Evolutionary conservation across 2,888 invertebrate genomes (phyloP).

Genomic region (Epinotia ramella): DNA sequence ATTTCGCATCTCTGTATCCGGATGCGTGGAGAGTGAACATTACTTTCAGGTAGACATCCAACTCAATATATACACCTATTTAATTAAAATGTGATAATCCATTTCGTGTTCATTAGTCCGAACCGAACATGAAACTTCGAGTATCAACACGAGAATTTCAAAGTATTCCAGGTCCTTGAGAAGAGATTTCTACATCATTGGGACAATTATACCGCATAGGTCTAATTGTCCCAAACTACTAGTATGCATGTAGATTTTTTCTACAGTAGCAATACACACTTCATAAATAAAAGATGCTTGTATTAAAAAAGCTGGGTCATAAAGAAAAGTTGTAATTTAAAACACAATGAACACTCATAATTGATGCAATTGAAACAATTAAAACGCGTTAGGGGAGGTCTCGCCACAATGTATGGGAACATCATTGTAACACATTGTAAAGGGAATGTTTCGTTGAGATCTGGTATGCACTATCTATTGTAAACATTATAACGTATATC

Average conservation of each 20-base stretch:
- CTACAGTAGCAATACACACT: neutral
- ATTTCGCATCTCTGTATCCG: constrained; percentile 31
- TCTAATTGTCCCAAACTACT: neutral
- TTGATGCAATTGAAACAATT: constrained; percentile 23
- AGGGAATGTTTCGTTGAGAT: neutral
- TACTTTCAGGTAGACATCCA: constrained; percentile 17
- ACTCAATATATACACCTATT: constrained; percentile 3
- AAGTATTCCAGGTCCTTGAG: too few relatives aligned
- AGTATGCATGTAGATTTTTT: neutral
- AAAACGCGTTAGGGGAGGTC: constrained; percentile 11
- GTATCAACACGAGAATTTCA: too few relatives aligned
- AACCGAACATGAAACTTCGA: too few relatives aligned
- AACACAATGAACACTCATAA: constrained; percentile 14
- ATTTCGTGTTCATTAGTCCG: too few relatives aligned
- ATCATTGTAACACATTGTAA: neutral
- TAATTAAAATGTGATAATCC: neutral
- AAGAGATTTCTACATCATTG: too few relatives aligned
- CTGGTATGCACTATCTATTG: neutral
- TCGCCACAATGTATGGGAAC: constrained; percentile 6
- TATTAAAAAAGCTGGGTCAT: neutral
- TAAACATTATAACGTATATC: neutral
- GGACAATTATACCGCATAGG: too few relatives aligned
- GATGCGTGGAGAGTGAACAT: constrained; percentile 25
- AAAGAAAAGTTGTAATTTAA: neutral
- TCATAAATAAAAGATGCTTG: neutral